Percentiles rank a stretch among this genome's conserved stretches.
These are phyloP conservation scores for Notospermus geniculatus DNA, from an alignment of 1,140 invertebrate genomes.

Conservation along the genomic window DNA sequence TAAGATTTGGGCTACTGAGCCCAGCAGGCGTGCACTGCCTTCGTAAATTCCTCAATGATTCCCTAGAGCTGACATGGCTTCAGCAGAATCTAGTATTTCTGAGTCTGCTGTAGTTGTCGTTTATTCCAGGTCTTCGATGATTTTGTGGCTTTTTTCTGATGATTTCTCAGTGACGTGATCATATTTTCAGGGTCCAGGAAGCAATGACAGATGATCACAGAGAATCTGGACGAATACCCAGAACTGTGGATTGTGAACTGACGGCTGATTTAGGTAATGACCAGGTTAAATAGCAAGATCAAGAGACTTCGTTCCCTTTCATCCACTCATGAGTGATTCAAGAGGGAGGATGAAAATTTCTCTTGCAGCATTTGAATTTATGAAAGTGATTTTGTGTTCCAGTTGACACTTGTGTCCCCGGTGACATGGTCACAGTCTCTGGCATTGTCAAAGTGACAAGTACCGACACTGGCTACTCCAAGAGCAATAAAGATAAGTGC, in stretches of 20 bases:
- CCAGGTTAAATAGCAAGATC: neutral
- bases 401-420: conserved; percentile 82
- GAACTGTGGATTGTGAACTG: conserved; percentile 83
- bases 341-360: neutral
- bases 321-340: neutral
- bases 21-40: too few species aligned
- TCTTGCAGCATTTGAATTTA: too few species aligned
- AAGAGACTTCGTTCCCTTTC: too few species aligned
- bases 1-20: too few species aligned
- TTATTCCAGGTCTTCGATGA: too few species aligned
- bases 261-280: conserved; percentile 68
- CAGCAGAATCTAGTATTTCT: too few species aligned
- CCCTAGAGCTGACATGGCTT: too few species aligned
- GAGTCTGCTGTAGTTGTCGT: too few species aligned
- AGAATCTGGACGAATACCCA: conserved; percentile 71
- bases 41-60: too few species aligned
- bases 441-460: conserved; percentile 76
- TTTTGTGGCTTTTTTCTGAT: too few species aligned
- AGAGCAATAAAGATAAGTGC: conserved; percentile 59
- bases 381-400: conserved; percentile 12
- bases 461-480: conserved; percentile 49
- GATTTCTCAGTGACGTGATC: neutral
- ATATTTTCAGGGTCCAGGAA: conserved; percentile 48
- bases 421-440: conserved; percentile 82
- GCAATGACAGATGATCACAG: conserved; percentile 50